Evolutionary conservation across 2,797 vertebrate species (phyloP), one percentile per base, ranked within the genome.

Genomic region (Buceros bicornis): DNA sequence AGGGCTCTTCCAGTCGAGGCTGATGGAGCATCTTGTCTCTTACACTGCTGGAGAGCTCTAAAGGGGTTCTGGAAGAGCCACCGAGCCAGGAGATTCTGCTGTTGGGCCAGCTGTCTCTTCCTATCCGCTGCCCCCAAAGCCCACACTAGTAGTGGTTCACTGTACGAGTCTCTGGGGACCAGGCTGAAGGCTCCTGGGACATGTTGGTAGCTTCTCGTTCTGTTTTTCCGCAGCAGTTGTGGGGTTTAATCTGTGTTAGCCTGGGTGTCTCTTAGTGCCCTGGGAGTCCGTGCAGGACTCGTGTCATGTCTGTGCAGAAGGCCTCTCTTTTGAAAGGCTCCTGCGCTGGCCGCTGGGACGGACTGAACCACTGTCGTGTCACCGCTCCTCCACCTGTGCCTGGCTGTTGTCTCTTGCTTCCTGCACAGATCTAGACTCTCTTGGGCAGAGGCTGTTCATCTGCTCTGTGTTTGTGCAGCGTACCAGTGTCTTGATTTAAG

Each of bases 221-320:
- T 82, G 56, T 54, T 74, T 21, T 56, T 40, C 70, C 33, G 37
- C 53, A 83, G 81, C 31, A 47, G 35, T 2, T 35, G 31, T 3
- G 14, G 9, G 57, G 33, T 4, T 61, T 37, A 16, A 5, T 11
- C 29, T 3, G 3, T 6, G 24, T n/a, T 19, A 11, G 20, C 28
- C 33, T 6, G 33, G 31, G 31, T 69, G 58, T 29, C 24, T 43
- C 25, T 10, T 3, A 1, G 73, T 47, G 53, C 29, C 51, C 50
- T 7, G 6, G 19, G 29, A 88, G 43, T 25, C 76, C 35, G 33
- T 6, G 0, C 7, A 33, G 57, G 28, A 6, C 40, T 47, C 0
- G 0, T 5, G 6, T 13, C 3, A 0, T 15, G 60, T 14, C 81
- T 11, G 0, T 56, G 77, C 65, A 15, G 56, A 35, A 24, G 50